Evolutionary conservation across 2,113 vertebrate genomes (phyloP), one percentile per base, ranked within the genome.

Genomic region (Erythrocercus mccallii): DNA sequence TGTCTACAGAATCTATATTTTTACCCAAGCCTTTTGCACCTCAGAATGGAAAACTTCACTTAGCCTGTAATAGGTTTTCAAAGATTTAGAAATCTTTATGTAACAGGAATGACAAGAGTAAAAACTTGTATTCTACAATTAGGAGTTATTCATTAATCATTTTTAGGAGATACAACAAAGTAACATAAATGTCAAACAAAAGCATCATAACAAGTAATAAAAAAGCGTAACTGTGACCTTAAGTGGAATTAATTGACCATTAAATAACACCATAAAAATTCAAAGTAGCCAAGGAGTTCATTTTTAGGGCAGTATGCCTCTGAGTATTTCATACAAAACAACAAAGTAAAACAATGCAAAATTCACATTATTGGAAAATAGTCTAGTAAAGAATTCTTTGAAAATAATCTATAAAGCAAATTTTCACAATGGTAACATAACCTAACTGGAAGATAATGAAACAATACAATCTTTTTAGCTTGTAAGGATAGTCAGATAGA

Each of bases 101-200:
- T 33, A 93, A 6, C 5, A 19, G 33, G 27, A 82, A 15, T 86
- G 64, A 53, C 69, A 96, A 94, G 42, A 91, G 74, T 53, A 58
- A 88, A 74, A 81, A 54, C 28, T 61, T 77, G 10, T n/a, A 28
- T 60, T 81, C 33, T 79, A 66, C 53, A 92, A 35, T 73, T 86
- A 91, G 2, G n/a, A 62, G 56, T 35, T 82, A 21, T 82, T 81
- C 48, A 88, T 93, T 86, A 81, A 81, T 95, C 45, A 72, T 19
- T 89, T 93, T 88, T 84, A 88, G 70, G 80, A 86, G 77, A 40
- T 45, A 71, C 23, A 86, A 69, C 28, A 48, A 83, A 81, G n/a
- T 53, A 85, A 87, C 31, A 69, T 42, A 33, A 88, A 85, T 87
- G 83, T 96, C 81, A 95, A 88, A 94, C 66, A 94, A 84, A 96